phyloP scores from a whole-genome alignment of 2,113 vertebrate genomes.

The Pollimyrus isidori region DNA sequence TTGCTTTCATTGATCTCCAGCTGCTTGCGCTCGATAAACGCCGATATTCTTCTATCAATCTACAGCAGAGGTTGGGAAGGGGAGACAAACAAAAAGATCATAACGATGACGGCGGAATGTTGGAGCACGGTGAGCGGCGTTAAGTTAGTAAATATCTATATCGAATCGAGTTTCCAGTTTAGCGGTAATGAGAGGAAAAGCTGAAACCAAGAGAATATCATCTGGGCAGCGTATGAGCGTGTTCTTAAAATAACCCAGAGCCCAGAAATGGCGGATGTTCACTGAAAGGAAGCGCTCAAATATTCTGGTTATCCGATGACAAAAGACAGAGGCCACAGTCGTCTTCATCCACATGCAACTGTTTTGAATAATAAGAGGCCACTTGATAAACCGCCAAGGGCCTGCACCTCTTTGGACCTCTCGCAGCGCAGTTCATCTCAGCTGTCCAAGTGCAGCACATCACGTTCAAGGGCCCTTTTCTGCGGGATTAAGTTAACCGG shows the following conservation, averaged over 20 bases:
- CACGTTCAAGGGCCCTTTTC: conserved; percentile 47
- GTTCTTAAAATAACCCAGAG: conserved; percentile 49
- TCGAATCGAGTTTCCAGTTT: conserved; percentile 32
- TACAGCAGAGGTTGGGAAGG: conserved; percentile 50
- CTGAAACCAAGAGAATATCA: conserved; percentile 27
- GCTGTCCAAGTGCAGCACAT: conserved; percentile 44
- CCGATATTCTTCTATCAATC: conserved; percentile 98
- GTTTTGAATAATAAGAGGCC: conserved; percentile 69
- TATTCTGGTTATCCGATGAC: conserved; percentile 49
- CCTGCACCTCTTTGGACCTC: conserved; percentile 64
- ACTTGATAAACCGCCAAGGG: conserved; percentile 68
- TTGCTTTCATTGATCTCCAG: conserved; percentile 99
- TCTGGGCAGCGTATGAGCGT: conserved; percentile 32
- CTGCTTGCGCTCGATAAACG: conserved; percentile 99
- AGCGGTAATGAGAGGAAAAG: conserved; percentile 37
- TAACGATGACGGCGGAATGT: conserved; percentile 38
- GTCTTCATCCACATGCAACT: conserved; percentile 69
- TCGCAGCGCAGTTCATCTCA: conserved; percentile 47
- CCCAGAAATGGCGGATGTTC: conserved; percentile 22
- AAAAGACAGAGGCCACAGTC: conserved; percentile 58
- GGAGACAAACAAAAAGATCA: conserved; percentile 19
- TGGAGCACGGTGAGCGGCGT: conserved; percentile 47
- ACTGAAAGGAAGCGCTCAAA: conserved; percentile 40
- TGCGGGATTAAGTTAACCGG: conserved; percentile 51
- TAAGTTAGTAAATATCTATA: conserved; percentile 32